Evolutionary conservation across 2,113 vertebrate genomes (phyloP).

Genomic region (Protobothrops mucrosquamatus): DNA sequence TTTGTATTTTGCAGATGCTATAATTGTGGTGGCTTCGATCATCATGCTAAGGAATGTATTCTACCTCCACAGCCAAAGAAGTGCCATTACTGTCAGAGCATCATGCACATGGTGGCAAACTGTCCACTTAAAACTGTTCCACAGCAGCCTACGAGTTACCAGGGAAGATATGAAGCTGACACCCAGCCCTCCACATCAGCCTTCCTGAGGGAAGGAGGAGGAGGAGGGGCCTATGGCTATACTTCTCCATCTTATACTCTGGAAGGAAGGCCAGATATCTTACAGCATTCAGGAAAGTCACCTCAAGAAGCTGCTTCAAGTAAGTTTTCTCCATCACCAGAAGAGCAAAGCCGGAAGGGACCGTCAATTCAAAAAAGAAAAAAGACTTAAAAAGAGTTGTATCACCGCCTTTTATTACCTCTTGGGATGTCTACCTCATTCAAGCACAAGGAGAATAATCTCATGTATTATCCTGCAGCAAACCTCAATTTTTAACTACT

Average conservation of each 20-base stretch:
- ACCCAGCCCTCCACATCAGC: conserved; percentile 75
- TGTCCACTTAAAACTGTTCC: conserved; percentile 76
- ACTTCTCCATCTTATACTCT: conserved; percentile 62
- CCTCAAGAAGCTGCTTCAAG: conserved; percentile 77
- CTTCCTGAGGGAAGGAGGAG: conserved; percentile 68
- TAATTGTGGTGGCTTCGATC: conserved; percentile 83
- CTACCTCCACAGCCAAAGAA: conserved; percentile 88
- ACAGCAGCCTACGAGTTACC: conserved; percentile 74
- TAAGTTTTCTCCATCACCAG: conserved; percentile 80
- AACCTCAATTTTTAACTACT: conserved; percentile 77
- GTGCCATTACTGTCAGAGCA: conserved; percentile 87
- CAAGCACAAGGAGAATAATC: conserved; percentile 76
- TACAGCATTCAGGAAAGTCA: conserved; percentile 76
- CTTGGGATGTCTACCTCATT: conserved; percentile 80
- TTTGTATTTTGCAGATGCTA: conserved; percentile 75
- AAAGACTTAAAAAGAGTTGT: conserved; percentile 78
- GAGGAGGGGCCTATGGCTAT: conserved; percentile 62
- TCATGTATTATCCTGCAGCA: conserved; percentile 65
- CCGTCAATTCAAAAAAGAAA: conserved; percentile 89
- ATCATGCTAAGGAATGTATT: conserved; percentile 83
- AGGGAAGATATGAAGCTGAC: conserved; percentile 85
- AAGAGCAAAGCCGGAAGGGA: conserved; percentile 85
- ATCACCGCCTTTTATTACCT: conserved; percentile 51
- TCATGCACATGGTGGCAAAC: conserved; percentile 84
- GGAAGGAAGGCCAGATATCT: conserved; percentile 70